Conservation (phyloP, 2,113 vertebrate species). For the Poeciliopsis turrubarensis region DNA sequence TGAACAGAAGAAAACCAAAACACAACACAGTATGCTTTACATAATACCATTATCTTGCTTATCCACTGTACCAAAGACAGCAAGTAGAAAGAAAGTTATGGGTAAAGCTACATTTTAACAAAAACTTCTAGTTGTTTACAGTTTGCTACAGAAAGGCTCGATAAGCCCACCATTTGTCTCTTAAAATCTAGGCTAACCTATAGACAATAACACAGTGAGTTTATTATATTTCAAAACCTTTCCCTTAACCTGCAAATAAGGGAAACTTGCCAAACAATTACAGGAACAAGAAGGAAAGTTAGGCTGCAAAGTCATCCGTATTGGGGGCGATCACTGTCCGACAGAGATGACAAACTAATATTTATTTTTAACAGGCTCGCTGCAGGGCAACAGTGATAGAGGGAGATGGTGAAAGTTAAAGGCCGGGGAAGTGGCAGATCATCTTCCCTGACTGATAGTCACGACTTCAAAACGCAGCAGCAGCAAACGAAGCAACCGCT, state of each 20-base stretch:
- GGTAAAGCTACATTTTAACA: neutral
- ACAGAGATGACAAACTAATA: neutral
- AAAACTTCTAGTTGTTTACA: neutral
- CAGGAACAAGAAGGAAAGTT: neutral
- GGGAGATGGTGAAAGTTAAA: conserved; percentile 34
- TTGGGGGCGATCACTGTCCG: neutral
- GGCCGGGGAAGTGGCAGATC: conserved; percentile 52
- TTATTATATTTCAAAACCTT: neutral
- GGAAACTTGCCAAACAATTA: neutral
- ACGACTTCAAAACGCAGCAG: conserved; percentile 58
- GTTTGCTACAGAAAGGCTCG: neutral
- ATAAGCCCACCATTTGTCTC: neutral
- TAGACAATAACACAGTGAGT: neutral
- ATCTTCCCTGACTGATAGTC: conserved; percentile 60
- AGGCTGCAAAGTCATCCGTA: conserved; percentile 18
- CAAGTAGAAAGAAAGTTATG: neutral
- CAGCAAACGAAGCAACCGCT: conserved; percentile 27
- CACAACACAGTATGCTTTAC: neutral
- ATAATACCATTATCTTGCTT: neutral
- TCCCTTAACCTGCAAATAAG: neutral
- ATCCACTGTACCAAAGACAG: neutral
- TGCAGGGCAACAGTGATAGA: neutral
- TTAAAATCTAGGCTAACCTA: accelerated
- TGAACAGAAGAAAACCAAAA: neutral
- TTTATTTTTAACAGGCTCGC: neutral